phyloP scores from a whole-genome alignment of 2,888 invertebrate species.

The Orthosia gothica region DNA sequence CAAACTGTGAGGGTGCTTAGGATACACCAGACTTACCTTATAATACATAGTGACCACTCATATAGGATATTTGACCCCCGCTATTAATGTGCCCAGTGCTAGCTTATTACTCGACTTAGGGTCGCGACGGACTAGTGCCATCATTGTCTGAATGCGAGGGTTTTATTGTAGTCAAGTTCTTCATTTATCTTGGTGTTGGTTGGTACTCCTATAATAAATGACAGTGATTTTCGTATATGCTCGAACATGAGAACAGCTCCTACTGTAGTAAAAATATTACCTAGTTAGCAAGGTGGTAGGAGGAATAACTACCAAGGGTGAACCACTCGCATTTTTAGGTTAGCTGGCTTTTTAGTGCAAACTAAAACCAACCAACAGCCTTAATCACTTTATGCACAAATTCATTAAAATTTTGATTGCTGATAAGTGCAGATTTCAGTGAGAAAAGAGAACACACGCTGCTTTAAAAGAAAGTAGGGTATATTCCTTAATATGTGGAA shows the following conservation, averaged over 20 bases:
- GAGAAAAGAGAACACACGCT: neutral
- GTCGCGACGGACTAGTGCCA: conserved; percentile 45
- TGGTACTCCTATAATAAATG: neutral
- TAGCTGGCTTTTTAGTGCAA: too few species aligned
- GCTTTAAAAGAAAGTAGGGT: neutral
- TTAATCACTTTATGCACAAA: too few species aligned
- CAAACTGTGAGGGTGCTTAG: too few species aligned
- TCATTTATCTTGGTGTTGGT: neutral
- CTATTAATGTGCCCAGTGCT: conserved; percentile 68
- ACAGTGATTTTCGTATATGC: neutral
- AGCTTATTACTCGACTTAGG: conserved; percentile 59
- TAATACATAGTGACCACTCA: too few species aligned
- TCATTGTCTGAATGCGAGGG: neutral
- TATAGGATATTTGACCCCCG: conserved; percentile 53
- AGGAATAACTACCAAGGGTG: too few species aligned
- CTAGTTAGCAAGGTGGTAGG: neutral
- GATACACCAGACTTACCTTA: too few species aligned
- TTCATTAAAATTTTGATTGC: too few species aligned
- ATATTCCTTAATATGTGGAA: neutral
- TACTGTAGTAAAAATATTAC: neutral
- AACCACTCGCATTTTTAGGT: too few species aligned
- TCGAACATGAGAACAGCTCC: neutral
- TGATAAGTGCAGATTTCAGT: too few species aligned
- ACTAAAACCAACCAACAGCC: too few species aligned
- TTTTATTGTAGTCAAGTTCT: neutral